A percentile compares a stretch with the other conserved stretches of the same genome.
Evolutionary conservation across 2,113 vertebrate species (phyloP).

Genomic region (Proteles cristata): DNA sequence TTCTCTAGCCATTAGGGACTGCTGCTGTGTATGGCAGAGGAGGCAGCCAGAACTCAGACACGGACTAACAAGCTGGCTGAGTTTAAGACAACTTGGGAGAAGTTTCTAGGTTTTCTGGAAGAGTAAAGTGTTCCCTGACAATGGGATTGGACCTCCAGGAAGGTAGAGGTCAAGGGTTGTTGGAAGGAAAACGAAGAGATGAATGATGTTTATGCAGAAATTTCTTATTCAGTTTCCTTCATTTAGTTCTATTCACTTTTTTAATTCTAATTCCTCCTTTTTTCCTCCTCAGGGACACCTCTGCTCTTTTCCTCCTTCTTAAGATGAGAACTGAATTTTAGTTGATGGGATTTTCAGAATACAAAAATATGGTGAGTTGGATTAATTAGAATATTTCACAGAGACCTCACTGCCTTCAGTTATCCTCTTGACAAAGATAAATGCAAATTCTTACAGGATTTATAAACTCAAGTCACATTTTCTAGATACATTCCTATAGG

Average conservation of each 20-base stretch:
- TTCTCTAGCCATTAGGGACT: slow-evolving; percentile 75
- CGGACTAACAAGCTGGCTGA: slow-evolving; percentile 82
- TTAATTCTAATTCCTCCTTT: slow-evolving; percentile 50
- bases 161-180: not conserved
- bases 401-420: slow-evolving; percentile 59
- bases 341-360: slow-evolving; percentile 68
- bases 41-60: slow-evolving; percentile 78
- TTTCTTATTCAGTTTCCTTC: not conserved
- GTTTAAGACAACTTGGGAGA: slow-evolving; percentile 72
- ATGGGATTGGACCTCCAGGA: not conserved
- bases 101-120: slow-evolving; percentile 80
- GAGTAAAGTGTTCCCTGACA: not conserved
- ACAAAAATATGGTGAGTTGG: slow-evolving; percentile 62
- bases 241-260: not conserved
- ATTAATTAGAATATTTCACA: slow-evolving; percentile 78
- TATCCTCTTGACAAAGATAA: slow-evolving; percentile 75
- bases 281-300: slow-evolving; percentile 47
- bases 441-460: slow-evolving; percentile 74
- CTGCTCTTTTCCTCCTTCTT: slow-evolving; percentile 55
- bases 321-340: slow-evolving; percentile 60
- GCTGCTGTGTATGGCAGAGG: slow-evolving; percentile 75
- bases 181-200: not conserved
- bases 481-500: slow-evolving; percentile 61
- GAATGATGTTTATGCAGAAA: slow-evolving; percentile 59
- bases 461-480: slow-evolving; percentile 69